Evolutionary conservation across 2,888 invertebrate genomes (phyloP).

Genomic region (Orthosia cruda): DNA sequence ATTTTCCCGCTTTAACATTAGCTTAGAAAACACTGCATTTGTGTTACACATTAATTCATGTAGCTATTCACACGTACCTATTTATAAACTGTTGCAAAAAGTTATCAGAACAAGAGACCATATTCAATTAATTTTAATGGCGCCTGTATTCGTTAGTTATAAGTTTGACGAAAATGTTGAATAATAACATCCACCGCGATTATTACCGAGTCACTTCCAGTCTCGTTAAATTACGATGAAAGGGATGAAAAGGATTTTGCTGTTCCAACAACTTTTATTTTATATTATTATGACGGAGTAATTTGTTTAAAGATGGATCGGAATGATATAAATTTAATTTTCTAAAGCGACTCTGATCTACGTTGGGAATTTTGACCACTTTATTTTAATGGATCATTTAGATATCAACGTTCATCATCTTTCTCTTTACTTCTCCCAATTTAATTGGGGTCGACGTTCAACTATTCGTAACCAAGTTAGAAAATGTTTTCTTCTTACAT

Average conservation of each 20-base stretch:
- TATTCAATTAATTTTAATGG: constrained; percentile 63
- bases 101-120: constrained; percentile 10
- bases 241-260: constrained; percentile 46
- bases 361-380: background rate
- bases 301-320: constrained; percentile 33
- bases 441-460: too few species aligned
- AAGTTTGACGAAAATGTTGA: constrained; percentile 56
- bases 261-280: constrained; percentile 48
- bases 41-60: too few species aligned
- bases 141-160: constrained; percentile 50
- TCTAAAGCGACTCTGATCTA: background rate
- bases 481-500: too few species aligned
- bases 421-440: too few species aligned
- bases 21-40: background rate
- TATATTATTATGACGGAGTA: constrained; percentile 33
- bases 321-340: constrained; percentile 24
- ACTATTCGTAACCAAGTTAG: too few species aligned
- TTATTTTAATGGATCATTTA: background rate
- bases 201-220: constrained; percentile 54
- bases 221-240: constrained; percentile 57
- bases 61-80: too few species aligned
- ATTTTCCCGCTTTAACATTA: too few species aligned
- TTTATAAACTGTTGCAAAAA: constrained; percentile 19
- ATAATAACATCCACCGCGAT: constrained; percentile 41
- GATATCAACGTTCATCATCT: background rate